Conservation (phyloP, 2,797 vertebrate genomes). For the Pangasius larnaudii region DNA sequence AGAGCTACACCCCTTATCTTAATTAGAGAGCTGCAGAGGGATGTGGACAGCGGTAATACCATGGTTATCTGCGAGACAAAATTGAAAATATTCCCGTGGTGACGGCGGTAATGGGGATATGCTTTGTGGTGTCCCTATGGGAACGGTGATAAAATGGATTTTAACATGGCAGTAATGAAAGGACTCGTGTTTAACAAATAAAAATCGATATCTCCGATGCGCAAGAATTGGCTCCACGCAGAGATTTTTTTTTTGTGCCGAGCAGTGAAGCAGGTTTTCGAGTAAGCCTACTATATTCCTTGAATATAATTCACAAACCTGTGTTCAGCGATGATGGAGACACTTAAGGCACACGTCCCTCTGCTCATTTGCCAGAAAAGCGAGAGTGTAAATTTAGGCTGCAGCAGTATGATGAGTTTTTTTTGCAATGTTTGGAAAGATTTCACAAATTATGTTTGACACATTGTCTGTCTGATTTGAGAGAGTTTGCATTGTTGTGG, state of each 20-base stretch:
- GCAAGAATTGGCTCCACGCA: neutral
- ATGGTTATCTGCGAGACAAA: neutral
- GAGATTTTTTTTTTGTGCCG: neutral
- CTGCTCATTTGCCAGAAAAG: neutral
- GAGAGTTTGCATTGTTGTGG: too few species aligned
- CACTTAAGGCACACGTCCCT: neutral
- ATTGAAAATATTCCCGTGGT: constrained; percentile 22
- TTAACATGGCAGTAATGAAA: constrained; percentile 18
- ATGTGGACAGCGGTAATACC: constrained; percentile 17
- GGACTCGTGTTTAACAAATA: constrained; percentile 14
- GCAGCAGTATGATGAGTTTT: too few species aligned
- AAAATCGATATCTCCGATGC: constrained; percentile 4
- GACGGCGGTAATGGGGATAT: neutral
- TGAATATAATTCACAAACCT: neutral
- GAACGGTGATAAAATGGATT: constrained; percentile 27
- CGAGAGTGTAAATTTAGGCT: neutral
- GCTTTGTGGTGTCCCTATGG: constrained; percentile 6
- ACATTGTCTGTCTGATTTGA: neutral
- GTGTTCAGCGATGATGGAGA: neutral
- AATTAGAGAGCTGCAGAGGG: constrained; percentile 15
- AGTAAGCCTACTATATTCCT: neutral
- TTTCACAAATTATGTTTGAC: neutral
- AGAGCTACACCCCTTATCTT: constrained; percentile 26
- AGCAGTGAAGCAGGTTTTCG: neutral
- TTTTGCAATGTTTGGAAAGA: neutral